These are phyloP conservation scores for Rhadinocentrus ornatus DNA, from an alignment of 2,797 vertebrate genomes.

Conservation along the genomic window DNA sequence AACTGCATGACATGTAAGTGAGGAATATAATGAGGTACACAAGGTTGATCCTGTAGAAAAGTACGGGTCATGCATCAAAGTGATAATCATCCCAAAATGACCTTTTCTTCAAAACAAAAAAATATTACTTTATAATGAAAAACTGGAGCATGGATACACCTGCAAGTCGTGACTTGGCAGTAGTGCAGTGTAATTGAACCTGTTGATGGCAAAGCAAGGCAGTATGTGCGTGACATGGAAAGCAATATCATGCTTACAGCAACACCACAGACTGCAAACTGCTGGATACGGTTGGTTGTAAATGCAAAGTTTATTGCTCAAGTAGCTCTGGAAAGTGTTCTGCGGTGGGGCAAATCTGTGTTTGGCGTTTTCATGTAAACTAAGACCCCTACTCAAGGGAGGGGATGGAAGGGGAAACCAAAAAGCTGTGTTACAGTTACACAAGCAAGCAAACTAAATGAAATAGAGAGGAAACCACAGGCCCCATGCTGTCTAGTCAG, in stretches of 20 bases:
- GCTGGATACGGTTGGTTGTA: conserved; percentile 41
- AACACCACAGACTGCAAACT: conserved; percentile 29
- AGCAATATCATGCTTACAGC: conserved; percentile 35
- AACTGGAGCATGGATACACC: conserved; percentile 37
- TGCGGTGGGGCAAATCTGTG: conserved; percentile 57
- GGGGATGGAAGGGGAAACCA: conserved; percentile 36
- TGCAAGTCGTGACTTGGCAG: conserved; percentile 37
- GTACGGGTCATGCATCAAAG: conserved; percentile 45
- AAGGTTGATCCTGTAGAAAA: conserved; percentile 26
- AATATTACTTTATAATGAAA: conserved; percentile 45
- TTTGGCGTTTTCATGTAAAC: conserved; percentile 66
- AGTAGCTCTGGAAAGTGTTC: conserved; percentile 54
- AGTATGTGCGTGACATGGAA: conserved; percentile 43
- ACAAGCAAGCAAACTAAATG: conserved; percentile 50
- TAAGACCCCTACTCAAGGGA: conserved; percentile 38
- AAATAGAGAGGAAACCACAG: conserved; percentile 75
- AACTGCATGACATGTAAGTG: conserved; percentile 21
- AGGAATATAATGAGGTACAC: conserved; percentile 24
- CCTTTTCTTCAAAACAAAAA: conserved; percentile 12
- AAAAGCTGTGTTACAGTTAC: conserved; percentile 44
- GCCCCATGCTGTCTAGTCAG: conserved; percentile 77
- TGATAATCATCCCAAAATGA: conserved; percentile 44
- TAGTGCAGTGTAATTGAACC: conserved; percentile 52
- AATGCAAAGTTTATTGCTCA: conserved; percentile 52
- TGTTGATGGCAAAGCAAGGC: conserved; percentile 48